phyloP scores from a whole-genome alignment of 35 echinoderm and acorn worm species.

The Nesometra sesokonis region DNA sequence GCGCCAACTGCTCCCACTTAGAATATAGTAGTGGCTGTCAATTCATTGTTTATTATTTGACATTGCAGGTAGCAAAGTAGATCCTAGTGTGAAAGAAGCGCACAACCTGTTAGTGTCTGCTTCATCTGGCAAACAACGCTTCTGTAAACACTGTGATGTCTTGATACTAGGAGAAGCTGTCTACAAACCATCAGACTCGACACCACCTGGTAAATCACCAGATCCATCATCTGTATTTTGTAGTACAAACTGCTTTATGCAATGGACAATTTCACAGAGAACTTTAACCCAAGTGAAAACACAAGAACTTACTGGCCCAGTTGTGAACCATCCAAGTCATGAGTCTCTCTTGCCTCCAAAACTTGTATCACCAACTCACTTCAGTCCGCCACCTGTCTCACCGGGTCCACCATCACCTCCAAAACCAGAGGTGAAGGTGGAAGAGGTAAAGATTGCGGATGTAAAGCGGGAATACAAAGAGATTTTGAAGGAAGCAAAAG shows the following conservation, averaged over 20 bases:
- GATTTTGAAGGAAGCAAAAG: not conserved
- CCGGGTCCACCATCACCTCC: not conserved
- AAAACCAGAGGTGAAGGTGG: not conserved
- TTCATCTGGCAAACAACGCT: not conserved
- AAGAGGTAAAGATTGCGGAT: not conserved
- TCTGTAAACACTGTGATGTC: conserved; percentile 97
- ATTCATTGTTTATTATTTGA: not conserved
- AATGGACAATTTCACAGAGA: conserved; percentile 74
- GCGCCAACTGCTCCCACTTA: no score
- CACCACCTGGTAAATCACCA: conserved; percentile 8
- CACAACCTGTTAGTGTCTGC: not conserved
- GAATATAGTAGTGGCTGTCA: no score
- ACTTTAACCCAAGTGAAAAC: conserved; percentile 21
- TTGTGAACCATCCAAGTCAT: conserved; percentile 51
- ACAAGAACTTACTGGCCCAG: conserved; percentile 19
- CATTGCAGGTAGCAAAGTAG: not conserved
- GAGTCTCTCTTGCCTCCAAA: not conserved
- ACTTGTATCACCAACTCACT: not conserved
- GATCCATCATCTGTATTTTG: conserved; percentile 74
- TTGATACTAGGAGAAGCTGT: conserved; percentile 76
- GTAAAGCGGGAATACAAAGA: not conserved
- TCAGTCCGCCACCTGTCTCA: not conserved
- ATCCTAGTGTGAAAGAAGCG: not conserved
- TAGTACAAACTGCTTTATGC: conserved; percentile 93
- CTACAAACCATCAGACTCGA: conserved; percentile 21